Conservation (phyloP, 2,113 vertebrate genomes). For the Alces alces region DNA sequence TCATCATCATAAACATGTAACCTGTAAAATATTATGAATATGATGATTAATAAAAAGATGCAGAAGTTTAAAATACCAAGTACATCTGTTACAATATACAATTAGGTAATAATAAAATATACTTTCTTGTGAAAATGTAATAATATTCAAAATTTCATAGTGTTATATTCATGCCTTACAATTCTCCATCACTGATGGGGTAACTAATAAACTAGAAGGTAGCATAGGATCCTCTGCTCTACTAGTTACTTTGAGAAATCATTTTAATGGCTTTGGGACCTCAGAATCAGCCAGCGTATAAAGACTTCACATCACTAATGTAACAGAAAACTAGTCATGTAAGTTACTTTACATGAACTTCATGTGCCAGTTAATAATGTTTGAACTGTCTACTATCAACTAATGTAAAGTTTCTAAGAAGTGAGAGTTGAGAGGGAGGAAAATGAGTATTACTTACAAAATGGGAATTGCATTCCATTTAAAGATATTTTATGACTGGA, state of each 20-base stretch:
- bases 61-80: neutral
- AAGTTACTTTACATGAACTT: neutral
- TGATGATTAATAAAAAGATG: neutral
- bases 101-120: neutral
- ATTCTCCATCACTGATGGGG: neutral
- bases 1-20: neutral
- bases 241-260: neutral
- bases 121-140: neutral
- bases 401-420: neutral
- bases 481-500: neutral
- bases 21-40: neutral
- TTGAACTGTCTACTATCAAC: neutral
- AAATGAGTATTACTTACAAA: neutral
- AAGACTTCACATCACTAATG: neutral
- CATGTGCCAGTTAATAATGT: neutral
- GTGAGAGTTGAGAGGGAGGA: neutral
- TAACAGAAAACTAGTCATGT: neutral
- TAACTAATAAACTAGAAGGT: neutral
- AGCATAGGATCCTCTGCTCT: neutral
- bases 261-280: neutral
- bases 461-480: neutral
- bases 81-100: neutral
- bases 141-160: neutral
- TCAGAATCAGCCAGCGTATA: rapidly evolving
- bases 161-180: neutral